phyloP scores from a whole-genome alignment of 2,888 invertebrate genomes.

The Alentia gelatinosa region DNA sequence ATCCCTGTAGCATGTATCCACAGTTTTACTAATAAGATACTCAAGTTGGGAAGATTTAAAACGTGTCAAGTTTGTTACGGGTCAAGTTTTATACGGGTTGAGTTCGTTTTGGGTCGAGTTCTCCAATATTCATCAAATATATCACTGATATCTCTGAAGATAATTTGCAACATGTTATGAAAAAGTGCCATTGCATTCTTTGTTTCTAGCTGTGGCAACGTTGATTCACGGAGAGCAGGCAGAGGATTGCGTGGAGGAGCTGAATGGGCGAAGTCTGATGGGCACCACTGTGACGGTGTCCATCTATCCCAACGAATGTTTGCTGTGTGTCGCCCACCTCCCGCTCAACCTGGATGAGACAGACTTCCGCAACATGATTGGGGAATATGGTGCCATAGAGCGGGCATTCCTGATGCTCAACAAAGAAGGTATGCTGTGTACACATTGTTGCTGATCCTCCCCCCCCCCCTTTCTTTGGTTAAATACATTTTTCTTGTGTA shows the following conservation, averaged over 20 bases:
- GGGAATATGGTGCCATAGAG: constrained; percentile 81
- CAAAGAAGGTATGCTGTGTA: constrained; percentile 78
- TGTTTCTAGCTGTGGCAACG: constrained; percentile 73
- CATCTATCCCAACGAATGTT: constrained; percentile 81
- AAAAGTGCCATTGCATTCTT: not conserved
- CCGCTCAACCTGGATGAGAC: constrained; percentile 81
- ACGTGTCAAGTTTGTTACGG: too few relatives aligned
- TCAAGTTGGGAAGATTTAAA: too few relatives aligned
- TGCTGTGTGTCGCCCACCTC: constrained; percentile 82
- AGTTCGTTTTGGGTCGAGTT: too few relatives aligned
- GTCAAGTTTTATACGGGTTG: too few relatives aligned
- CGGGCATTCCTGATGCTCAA: constrained; percentile 82
- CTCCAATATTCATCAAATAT: too few relatives aligned
- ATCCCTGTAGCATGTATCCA: too few relatives aligned
- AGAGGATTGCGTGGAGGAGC: constrained; percentile 69
- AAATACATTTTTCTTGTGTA: too few relatives aligned
- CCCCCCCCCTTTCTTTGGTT: too few relatives aligned
- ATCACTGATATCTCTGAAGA: too few relatives aligned
- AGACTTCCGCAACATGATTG: constrained; percentile 81
- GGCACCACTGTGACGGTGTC: constrained; percentile 78
- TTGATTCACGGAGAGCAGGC: constrained; percentile 72
- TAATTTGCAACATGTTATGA: not conserved
- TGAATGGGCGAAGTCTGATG: constrained; percentile 68
- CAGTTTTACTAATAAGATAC: too few relatives aligned
- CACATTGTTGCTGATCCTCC: too few relatives aligned